Base-by-base conservation (phyloP, 2,113 vertebrate genomes). In the Arenaria interpres region DNA sequence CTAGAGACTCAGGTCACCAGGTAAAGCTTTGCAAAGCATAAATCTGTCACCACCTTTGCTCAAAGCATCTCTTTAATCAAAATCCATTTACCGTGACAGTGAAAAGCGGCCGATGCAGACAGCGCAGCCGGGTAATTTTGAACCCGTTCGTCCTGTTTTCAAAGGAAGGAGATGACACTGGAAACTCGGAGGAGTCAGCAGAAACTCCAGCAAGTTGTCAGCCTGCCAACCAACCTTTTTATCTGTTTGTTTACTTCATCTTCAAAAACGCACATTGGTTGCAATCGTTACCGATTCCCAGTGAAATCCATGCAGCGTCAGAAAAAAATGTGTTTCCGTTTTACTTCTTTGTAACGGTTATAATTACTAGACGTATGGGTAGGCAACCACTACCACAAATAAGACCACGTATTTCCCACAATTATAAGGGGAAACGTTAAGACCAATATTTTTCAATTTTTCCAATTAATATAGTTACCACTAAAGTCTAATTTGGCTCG, bases 181-280 rank as follows among this genome's bases (percentile, higher is more conserved):
- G 80, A 93, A 97, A 90, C 74, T 87, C 88, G 11, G 84, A 87
- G 54, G 77, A 96, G 96, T 96, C 96, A 97, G 92, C 94, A 97
- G 87, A 93, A 97, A 92, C 57, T 78, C 73, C 5, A 85, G 53
- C 62, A 92, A 89, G 84, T 69, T 95, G 95, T 90, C 94, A 88
- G 74, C 48, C 62, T 91, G 93, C 96, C 93, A 95, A 85, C 8
- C 39, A 83, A 95, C 62, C 27, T 88, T 92, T 94, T 84, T 68
- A 59, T 83, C 88, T 90, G 73, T 90, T 96, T 95, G 80, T 93
- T 89, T 93, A 92, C 53, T 68, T 89, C 82, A 78, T 85, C 86
- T 68, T 85, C 9, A 33, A 94, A 95, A 95, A 81, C 60, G 60
- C 20, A 43, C 2, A 16, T 50, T 76, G 18, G 1, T 35, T 79